These are phyloP conservation scores for Erebia aethiops DNA, from an alignment of 2,888 invertebrate genomes.

Conservation along the genomic window DNA sequence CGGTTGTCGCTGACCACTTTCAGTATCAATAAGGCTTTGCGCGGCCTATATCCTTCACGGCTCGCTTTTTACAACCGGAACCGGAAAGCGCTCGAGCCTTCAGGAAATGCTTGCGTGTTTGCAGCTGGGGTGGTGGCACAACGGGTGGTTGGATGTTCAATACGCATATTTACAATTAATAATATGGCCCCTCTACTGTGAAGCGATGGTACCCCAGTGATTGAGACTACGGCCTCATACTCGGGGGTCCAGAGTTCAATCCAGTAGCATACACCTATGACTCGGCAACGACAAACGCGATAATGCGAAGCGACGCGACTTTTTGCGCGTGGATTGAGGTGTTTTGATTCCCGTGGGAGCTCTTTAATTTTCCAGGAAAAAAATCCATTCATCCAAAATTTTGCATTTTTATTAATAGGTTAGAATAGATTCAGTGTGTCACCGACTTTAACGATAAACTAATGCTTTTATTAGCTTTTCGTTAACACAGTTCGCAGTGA, in stretches of 20 bases:
- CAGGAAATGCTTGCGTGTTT: constrained; percentile 81
- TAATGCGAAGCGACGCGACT: too few relatives aligned
- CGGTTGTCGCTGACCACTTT: constrained; percentile 37
- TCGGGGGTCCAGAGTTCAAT: too few relatives aligned
- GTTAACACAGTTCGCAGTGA: constrained; percentile 12
- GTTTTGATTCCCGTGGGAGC: too few relatives aligned
- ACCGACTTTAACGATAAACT: constrained; percentile 8
- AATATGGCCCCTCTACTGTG: background rate
- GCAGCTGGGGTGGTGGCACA: constrained; percentile 37
- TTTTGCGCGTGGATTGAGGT: too few relatives aligned
- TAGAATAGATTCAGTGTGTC: background rate
- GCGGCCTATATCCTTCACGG: constrained; percentile 56
- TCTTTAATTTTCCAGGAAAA: too few relatives aligned
- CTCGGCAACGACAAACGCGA: too few relatives aligned
- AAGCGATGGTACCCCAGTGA: too few relatives aligned
- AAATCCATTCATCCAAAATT: too few relatives aligned
- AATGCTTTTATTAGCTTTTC: constrained; percentile 27
- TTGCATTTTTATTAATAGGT: too few relatives aligned
- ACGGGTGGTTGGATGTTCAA: background rate
- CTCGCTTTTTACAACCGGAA: constrained; percentile 76
- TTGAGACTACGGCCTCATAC: too few relatives aligned
- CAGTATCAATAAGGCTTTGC: constrained; percentile 47
- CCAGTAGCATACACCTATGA: too few relatives aligned
- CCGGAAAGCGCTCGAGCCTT: constrained; percentile 76
- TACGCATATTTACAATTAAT: background rate